These are phyloP conservation scores for Oxyruncus cristatus DNA, from an alignment of 2,113 vertebrate species.

Conservation along the genomic window DNA sequence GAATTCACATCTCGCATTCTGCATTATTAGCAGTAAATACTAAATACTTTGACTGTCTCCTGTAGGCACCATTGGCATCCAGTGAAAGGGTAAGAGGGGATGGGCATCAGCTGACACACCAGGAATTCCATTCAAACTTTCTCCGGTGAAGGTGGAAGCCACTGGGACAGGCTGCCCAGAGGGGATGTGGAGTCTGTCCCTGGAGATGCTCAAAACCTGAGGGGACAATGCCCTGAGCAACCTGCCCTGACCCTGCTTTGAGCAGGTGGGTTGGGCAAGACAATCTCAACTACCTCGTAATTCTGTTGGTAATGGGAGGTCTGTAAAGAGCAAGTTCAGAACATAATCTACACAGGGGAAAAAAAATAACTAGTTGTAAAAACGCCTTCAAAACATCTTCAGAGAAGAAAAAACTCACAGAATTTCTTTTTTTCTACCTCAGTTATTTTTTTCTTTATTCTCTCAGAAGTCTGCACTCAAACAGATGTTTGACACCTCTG, in stretches of 20 bases:
- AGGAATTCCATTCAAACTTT: neutral
- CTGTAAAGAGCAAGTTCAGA: neutral
- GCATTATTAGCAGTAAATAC: neutral
- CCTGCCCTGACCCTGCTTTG: neutral
- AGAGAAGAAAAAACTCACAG: accelerated
- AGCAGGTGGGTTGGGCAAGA: neutral
- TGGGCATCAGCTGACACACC: neutral
- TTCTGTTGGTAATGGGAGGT: neutral
- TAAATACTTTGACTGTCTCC: neutral
- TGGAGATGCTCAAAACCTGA: neutral
- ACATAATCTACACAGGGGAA: neutral
- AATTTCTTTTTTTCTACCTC: neutral
- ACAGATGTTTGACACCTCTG: neutral
- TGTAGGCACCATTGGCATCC: neutral
- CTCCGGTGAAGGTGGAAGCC: neutral
- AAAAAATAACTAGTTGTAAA: neutral
- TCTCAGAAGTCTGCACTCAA: neutral
- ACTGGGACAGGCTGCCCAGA: neutral
- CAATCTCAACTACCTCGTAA: neutral
- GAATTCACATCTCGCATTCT: neutral
- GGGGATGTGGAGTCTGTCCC: neutral
- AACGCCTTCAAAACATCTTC: neutral
- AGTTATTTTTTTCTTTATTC: neutral
- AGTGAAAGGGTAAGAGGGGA: neutral
- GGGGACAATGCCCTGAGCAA: neutral